Evolutionary conservation across 2,797 vertebrate genomes (phyloP).

Genomic region (Spizella passerina): DNA sequence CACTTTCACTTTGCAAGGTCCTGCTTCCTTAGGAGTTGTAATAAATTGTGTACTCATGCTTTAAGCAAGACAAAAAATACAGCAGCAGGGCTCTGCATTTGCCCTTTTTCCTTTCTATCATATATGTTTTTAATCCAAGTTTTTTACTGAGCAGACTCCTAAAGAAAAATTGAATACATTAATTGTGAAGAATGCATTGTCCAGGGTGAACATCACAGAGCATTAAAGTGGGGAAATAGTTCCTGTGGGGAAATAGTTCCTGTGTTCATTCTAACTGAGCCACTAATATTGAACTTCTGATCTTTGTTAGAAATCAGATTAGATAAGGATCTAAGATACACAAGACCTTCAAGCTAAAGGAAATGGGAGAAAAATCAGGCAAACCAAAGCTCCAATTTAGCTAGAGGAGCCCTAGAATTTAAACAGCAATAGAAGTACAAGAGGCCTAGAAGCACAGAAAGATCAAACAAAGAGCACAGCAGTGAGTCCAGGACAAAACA

Average conservation of each 20-base stretch:
- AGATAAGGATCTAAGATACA: not conserved
- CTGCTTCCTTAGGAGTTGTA: not conserved
- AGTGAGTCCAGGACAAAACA: not conserved
- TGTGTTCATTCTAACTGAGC: not conserved
- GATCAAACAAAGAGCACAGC: not conserved
- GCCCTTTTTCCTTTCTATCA: not conserved
- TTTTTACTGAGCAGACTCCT: not conserved
- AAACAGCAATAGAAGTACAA: not conserved
- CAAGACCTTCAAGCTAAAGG: not conserved
- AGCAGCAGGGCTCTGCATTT: not conserved
- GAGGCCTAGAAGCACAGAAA: not conserved
- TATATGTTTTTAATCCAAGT: not conserved
- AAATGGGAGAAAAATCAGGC: not conserved
- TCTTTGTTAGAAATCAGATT: not conserved
- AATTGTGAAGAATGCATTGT: not conserved
- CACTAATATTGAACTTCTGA: not conserved
- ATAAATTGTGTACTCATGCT: not conserved
- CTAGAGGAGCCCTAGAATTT: not conserved
- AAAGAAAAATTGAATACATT: not conserved
- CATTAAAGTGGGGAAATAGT: not conserved
- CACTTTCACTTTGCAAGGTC: not conserved
- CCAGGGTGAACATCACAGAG: not conserved
- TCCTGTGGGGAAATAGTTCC: no score
- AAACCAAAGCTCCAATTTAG: not conserved
- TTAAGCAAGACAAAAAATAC: not conserved